Base-by-base conservation (phyloP, 2,797 vertebrate species). In the Acipenser transmontanus region DNA sequence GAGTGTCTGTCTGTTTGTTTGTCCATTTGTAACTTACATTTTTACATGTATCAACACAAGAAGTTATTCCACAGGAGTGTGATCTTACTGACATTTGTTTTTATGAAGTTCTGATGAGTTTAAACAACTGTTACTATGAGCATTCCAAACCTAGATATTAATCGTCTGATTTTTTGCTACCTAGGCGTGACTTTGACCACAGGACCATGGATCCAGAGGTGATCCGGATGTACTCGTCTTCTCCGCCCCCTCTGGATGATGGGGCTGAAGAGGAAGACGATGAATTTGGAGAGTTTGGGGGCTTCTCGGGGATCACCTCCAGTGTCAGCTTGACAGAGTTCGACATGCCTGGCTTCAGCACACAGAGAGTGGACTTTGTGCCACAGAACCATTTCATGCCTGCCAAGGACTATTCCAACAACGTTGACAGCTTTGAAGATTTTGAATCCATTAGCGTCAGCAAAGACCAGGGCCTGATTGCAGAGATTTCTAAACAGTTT, bases 171-270 rank as follows among this genome's bases (percentile, higher is more conserved):
- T 67, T 72, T 64, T 61, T 20, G 71, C 57, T 1, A n/a, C 47
- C 0, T 72, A 97, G 95, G 79, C 85, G 69, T 88, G 82, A 81
- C 81, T 73, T 80, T 63, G 79, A 82, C 79, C 74, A 59, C 49
- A 77, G 70, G 80, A 84, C 74, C 72, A 98, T 98, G 97, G 96
- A 99, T 85, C 91, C 94, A 68, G 88, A 93, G 72, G 81, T 93
- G 71, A 88, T 93, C 78, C 90, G 89, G 76, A 86, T 94, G 82
- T 93, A 93, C 72, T 91, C 93, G 71, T 92, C 93, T 54, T 93
- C 93, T 59, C 92, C 93, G 1, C 93, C 93, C 70, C 92, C 89
- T 0, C 80, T 95, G 66, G 92, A 93, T 71, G 96, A 95, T n/a
- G 92, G 86, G 64, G 89, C 84, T 1, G 92, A 91, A 60, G 95